Evolutionary conservation across 1,140 invertebrate species (phyloP).

Genomic region (Schlechtendalia chinensis): DNA sequence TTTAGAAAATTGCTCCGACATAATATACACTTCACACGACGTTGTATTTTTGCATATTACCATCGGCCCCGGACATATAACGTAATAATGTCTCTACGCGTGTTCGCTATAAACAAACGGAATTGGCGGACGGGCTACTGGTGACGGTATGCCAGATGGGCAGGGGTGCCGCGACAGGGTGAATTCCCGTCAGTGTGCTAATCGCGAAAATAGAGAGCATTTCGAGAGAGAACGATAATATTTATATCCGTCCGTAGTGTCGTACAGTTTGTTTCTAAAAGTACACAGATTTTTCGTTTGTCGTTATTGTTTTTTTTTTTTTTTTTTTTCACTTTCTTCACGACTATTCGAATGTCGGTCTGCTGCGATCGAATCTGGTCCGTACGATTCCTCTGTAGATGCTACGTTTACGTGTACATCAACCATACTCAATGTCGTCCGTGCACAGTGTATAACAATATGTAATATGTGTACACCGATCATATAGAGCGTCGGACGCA

Average conservation of each 20-base stretch:
- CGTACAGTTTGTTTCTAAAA: background rate
- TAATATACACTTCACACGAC: background rate
- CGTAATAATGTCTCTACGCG: background rate
- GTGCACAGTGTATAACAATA: too few species aligned
- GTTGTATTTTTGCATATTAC: background rate
- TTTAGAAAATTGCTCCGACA: conserved; percentile 32
- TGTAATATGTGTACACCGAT: background rate
- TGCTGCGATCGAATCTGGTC: background rate
- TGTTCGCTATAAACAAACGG: background rate
- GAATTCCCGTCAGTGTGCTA: background rate
- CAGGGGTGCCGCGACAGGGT: too few species aligned
- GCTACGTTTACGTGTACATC: background rate
- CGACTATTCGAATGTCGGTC: background rate
- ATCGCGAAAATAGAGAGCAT: background rate
- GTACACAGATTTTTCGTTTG: background rate
- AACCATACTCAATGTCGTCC: background rate
- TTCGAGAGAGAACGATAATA: too few species aligned
- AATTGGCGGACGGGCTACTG: background rate
- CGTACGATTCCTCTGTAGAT: too few species aligned
- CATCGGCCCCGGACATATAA: background rate
- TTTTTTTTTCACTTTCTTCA: background rate
- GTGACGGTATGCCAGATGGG: too few species aligned
- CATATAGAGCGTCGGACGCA: too few species aligned
- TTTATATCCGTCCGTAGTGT: too few species aligned
- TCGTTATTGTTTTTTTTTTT: too few species aligned